These are phyloP conservation scores for Labeo rohita DNA, from an alignment of 2,113 vertebrate species.

Conservation along the genomic window DNA sequence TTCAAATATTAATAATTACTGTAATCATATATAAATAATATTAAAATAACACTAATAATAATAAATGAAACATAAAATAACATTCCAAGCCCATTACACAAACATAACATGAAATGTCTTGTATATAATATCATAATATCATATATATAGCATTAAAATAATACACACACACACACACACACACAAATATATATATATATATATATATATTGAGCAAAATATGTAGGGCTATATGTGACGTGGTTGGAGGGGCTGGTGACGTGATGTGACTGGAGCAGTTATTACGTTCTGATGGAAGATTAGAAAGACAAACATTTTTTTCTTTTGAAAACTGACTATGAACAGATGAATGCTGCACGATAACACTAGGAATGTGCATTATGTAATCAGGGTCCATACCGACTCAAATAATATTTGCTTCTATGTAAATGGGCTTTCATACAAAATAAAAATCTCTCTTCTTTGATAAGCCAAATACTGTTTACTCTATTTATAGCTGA, in stretches of 20 bases:
- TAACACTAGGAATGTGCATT: background rate
- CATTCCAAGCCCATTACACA: background rate
- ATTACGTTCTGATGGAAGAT: background rate
- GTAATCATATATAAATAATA: background rate
- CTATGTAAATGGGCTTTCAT: background rate
- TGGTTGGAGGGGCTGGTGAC: background rate
- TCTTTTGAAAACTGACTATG: background rate
- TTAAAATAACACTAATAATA: background rate
- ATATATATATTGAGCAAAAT: background rate
- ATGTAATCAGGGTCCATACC: constrained; percentile 7
- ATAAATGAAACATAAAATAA: background rate
- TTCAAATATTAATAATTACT: background rate
- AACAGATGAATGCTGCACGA: background rate
- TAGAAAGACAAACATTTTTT: background rate
- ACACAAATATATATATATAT: no score
- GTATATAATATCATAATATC: no score
- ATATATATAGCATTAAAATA: no score
- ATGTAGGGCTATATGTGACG: background rate
- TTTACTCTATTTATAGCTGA: background rate
- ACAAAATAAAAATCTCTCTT: constrained; percentile 1
- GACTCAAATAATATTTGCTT: background rate
- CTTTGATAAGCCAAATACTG: background rate
- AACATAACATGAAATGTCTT: background rate
- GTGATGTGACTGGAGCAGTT: background rate
- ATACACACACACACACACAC: no score